Evolutionary conservation across 1,140 invertebrate species (phyloP), one percentile per base, ranked within the genome.

Genomic region (Heterodera carotae): DNA sequence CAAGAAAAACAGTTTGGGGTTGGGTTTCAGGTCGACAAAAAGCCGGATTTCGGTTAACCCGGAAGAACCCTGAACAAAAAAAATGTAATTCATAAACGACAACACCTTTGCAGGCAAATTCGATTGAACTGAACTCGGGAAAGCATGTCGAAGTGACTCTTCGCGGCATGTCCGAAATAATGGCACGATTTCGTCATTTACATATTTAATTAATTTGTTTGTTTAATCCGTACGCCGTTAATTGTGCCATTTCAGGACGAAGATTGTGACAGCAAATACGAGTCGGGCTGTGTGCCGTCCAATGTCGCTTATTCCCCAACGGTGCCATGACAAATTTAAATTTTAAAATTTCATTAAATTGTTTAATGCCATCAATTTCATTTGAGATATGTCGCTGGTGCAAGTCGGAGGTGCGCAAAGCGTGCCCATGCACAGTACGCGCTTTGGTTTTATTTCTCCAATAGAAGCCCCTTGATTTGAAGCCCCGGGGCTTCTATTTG

Each of bases 121-220:
- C 48, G 27, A 34, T 78, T 33, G 71, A 78, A 2, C 60, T 78
- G 7, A 69, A 69, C 34, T 25, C 77, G 29, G 77, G 77, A 8
- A 75, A 78, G 60, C 62, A 77, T 69, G 56, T 78, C 59, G 75
- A 78, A 66, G 56, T 78, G 34, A 78, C 72, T 2, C 60, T 78
- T 29, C 48, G 77, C 5, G 77, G 77, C 6, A 64, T 59, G 34
- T 67, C 77, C 29, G 77, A 78, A 15, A 78, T 74, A 10, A 34
- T 62, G 56, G 72, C 39, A 62, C 8, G 48, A 71, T 3, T 56
- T 43, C 39, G 12, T 12, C 12, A 8, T 43, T 10, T 43, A 66
- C 10, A 12, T 12, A 29, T 18, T 34, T 22, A 31, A 2, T 31
- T 34, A 29, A 66, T 22, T 53, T 7, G 36, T 39, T 39, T 10